Conservation (phyloP, 2,797 vertebrate species). For the Silurus aristotelis region DNA sequence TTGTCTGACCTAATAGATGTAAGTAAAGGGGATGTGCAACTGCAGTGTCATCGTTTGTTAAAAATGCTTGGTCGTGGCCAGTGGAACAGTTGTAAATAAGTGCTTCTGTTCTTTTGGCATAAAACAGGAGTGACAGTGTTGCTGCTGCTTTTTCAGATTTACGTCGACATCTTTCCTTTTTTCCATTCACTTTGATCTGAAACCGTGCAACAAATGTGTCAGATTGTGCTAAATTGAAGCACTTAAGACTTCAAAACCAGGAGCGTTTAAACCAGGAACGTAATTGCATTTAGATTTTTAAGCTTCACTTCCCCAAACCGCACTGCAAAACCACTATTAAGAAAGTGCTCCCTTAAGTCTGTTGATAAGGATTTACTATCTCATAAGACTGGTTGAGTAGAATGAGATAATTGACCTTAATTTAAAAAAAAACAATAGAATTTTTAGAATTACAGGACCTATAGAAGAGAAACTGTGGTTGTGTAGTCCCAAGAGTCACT, state of each 20-base stretch:
- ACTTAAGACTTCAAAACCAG: slow-evolving; percentile 38
- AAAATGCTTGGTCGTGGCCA: slow-evolving; percentile 34
- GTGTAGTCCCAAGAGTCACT: slow-evolving; percentile 17
- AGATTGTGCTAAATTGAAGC: slow-evolving; percentile 32
- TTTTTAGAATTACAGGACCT: slow-evolving; percentile 49
- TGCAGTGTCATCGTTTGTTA: slow-evolving; percentile 16
- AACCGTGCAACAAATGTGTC: slow-evolving; percentile 18
- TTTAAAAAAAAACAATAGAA: slow-evolving; percentile 24
- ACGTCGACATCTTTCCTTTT: neutral
- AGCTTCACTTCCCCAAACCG: slow-evolving; percentile 21
- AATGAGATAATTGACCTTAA: slow-evolving; percentile 50
- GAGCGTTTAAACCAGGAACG: slow-evolving; percentile 2
- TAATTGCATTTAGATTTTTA: slow-evolving; percentile 36
- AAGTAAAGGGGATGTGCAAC: slow-evolving; percentile 73
- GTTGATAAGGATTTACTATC: slow-evolving; percentile 54
- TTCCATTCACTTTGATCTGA: neutral
- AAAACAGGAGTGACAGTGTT: neutral
- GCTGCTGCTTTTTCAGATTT: neutral
- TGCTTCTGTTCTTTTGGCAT: neutral
- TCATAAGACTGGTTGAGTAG: slow-evolving; percentile 48
- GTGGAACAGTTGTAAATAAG: neutral
- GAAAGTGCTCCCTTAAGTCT: slow-evolving; percentile 38
- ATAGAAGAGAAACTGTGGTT: slow-evolving; percentile 50
- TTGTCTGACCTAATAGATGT: slow-evolving; percentile 97
- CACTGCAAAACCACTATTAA: slow-evolving; percentile 34